phyloP scores from a whole-genome alignment of 2,113 vertebrate genomes.

The Pycnonotus jocosus region DNA sequence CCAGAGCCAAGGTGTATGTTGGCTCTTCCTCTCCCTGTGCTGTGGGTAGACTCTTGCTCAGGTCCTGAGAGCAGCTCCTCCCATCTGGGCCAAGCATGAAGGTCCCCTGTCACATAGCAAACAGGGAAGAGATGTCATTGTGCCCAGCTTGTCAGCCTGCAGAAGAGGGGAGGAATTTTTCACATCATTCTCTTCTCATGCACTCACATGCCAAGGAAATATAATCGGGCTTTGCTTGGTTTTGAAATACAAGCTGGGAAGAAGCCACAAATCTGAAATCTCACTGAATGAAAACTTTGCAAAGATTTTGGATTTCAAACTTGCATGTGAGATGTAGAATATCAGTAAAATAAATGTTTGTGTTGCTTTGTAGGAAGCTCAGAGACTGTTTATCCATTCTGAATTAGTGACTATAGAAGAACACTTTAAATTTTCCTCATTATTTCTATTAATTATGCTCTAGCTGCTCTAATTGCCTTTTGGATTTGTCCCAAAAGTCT shows the following conservation, averaged over 20 bases:
- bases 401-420: not conserved
- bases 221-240: not conserved
- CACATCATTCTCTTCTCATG: not conserved
- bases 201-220: not conserved
- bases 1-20: not conserved
- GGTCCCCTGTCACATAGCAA: not conserved
- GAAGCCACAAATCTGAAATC: not conserved
- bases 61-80: not conserved
- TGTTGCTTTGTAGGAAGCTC: not conserved
- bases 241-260: not conserved
- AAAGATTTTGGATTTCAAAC: not conserved
- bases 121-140: not conserved
- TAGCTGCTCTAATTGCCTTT: not conserved
- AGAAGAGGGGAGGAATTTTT: not conserved
- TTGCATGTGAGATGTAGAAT: not conserved
- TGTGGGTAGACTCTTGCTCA: not conserved
- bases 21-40: not conserved
- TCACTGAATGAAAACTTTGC: not conserved
- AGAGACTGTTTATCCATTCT: not conserved
- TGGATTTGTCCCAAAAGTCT: not conserved
- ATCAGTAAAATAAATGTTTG: not conserved
- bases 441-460: not conserved
- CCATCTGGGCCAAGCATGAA: fast-evolving
- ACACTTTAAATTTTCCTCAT: not conserved
- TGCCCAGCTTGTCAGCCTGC: not conserved